A percentile compares a stretch with the other conserved stretches of the same genome.
phyloP scores from a whole-genome alignment of 2,888 invertebrate species.

The Sinohyriopsis cumingii region DNA sequence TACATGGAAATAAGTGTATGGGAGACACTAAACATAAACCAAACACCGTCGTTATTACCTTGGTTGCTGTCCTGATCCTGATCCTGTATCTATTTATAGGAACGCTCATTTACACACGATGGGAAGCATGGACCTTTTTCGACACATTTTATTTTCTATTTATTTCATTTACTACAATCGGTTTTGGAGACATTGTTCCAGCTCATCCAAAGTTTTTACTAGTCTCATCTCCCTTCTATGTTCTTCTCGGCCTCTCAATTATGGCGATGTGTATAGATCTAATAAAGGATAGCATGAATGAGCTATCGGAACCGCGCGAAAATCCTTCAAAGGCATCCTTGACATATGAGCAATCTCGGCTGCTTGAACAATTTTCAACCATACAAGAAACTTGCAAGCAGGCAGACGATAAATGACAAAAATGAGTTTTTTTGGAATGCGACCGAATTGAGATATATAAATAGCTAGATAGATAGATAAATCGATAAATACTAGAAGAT shows the following conservation, averaged over 20 bases:
- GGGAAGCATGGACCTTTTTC: slow-evolving; percentile 88
- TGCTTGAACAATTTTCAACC: too few relatives aligned
- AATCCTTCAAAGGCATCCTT: too few relatives aligned
- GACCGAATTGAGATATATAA: too few relatives aligned
- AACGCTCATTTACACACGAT: slow-evolving; percentile 79
- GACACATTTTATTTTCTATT: slow-evolving; percentile 97
- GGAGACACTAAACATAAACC: slow-evolving; percentile 8
- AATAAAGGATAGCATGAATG: slow-evolving; percentile 73
- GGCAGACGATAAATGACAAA: too few relatives aligned
- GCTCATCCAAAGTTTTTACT: slow-evolving; percentile 90
- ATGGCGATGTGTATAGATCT: slow-evolving; percentile 98
- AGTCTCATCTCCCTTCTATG: slow-evolving; percentile 87
- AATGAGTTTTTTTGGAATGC: too few relatives aligned
- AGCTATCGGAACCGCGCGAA: too few relatives aligned
- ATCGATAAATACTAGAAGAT: too few relatives aligned
- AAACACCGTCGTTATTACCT: slow-evolving; percentile 92
- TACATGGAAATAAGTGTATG: background rate
- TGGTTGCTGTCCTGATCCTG: slow-evolving; percentile 87
- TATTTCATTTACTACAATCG: slow-evolving; percentile 76
- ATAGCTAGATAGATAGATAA: too few relatives aligned
- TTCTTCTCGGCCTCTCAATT: slow-evolving; percentile 93
- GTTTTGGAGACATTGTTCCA: slow-evolving; percentile 93
- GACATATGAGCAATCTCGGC: too few relatives aligned
- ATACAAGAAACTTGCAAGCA: too few relatives aligned
- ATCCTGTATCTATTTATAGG: slow-evolving; percentile 90